Percentiles rank a stretch among this genome's conserved stretches.
phyloP scores from a whole-genome alignment of 2,888 invertebrate species.

The Spodoptera picta region DNA sequence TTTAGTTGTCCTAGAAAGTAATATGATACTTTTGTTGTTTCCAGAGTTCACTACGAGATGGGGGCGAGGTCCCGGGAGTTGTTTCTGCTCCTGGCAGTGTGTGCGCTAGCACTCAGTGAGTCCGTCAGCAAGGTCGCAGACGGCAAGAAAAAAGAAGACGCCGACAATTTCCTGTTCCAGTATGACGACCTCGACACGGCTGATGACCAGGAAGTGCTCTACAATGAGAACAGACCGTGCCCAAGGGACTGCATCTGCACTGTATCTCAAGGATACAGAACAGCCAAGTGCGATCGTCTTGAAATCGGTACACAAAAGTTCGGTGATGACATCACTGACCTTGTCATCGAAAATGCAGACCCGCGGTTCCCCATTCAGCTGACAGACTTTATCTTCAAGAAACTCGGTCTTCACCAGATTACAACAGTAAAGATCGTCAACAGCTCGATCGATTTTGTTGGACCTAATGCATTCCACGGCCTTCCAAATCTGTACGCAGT shows the following conservation, averaged over 20 bases:
- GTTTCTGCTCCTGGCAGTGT: constrained; percentile 84
- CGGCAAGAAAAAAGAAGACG: constrained; percentile 73
- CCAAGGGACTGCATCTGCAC: constrained; percentile 90
- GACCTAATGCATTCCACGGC: constrained; percentile 91
- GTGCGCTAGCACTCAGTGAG: constrained; percentile 79
- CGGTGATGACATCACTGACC: constrained; percentile 90
- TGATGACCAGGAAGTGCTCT: constrained; percentile 85
- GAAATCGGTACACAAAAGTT: constrained; percentile 91
- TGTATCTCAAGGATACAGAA: constrained; percentile 89
- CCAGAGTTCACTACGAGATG: constrained; percentile 86
- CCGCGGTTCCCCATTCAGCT: constrained; percentile 88
- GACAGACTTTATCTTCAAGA: constrained; percentile 89
- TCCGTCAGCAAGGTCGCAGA: constrained; percentile 76
- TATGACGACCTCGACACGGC: constrained; percentile 82
- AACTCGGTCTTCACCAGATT: constrained; percentile 90
- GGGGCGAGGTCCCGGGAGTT: constrained; percentile 86
- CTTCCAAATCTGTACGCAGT: constrained; percentile 91
- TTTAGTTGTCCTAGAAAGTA: constrained; percentile 33
- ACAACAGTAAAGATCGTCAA: constrained; percentile 91
- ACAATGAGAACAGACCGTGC: constrained; percentile 87
- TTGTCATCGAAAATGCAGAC: constrained; percentile 90
- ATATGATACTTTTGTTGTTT: constrained; percentile 65
- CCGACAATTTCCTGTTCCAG: constrained; percentile 75
- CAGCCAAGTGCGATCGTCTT: constrained; percentile 91
- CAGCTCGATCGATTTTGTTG: constrained; percentile 90